Percentiles rank a stretch among this genome's conserved stretches.
These are phyloP conservation scores for Synaphobranchus kaupii DNA, from an alignment of 2,797 vertebrate species.

Conservation along the genomic window DNA sequence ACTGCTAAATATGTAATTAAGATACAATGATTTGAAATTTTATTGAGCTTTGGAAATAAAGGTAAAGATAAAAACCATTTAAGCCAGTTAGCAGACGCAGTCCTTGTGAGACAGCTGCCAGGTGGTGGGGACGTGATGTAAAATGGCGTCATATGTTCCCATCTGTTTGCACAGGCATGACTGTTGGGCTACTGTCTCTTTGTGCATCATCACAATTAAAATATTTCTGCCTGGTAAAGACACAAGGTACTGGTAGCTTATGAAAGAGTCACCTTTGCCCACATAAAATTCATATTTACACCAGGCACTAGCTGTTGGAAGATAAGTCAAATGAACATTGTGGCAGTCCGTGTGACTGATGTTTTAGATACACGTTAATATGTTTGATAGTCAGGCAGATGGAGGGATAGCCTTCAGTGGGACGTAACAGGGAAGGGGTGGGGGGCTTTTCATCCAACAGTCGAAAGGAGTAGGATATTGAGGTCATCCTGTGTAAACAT, in stretches of 20 bases:
- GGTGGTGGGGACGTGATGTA: background rate
- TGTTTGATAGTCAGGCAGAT: background rate
- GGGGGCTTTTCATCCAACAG: background rate
- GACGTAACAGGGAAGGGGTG: background rate
- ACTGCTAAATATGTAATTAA: background rate
- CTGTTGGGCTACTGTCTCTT: background rate
- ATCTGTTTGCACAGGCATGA: background rate
- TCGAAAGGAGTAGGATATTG: background rate
- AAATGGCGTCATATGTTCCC: background rate
- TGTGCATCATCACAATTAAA: background rate
- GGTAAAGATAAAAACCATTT: background rate
- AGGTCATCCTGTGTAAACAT: background rate
- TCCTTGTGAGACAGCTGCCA: background rate
- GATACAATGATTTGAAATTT: background rate
- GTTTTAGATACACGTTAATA: background rate
- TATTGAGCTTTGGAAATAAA: background rate
- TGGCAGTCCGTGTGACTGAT: background rate
- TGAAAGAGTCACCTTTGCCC: too few relatives aligned
- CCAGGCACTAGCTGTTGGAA: background rate
- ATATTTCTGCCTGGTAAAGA: background rate
- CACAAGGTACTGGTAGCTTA: too few relatives aligned
- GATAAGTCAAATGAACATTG: background rate
- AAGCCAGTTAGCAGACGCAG: background rate
- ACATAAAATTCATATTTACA: background rate
- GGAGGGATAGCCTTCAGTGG: background rate